Conservation (phyloP, 2,888 invertebrate species). For the Agrotis puta region DNA sequence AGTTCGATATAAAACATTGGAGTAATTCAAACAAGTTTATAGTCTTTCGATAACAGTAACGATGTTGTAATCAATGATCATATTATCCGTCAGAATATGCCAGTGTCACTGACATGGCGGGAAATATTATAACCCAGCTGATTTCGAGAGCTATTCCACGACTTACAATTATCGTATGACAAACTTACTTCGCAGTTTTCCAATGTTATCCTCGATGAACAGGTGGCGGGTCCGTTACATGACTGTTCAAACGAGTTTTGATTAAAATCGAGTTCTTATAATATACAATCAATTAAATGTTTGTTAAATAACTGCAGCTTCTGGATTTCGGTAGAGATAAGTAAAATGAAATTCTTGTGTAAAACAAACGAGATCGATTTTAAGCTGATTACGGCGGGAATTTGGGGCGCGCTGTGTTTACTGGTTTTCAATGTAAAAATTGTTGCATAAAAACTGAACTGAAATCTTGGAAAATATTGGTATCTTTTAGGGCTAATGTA, state of each 20-base stretch:
- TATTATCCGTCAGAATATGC: constrained; percentile 55
- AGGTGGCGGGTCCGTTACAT: constrained; percentile 80
- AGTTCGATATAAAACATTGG: constrained; percentile 35
- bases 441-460: constrained; percentile 12
- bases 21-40: constrained; percentile 50
- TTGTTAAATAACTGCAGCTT: constrained; percentile 52
- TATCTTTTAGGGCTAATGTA: not conserved
- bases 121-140: constrained; percentile 47
- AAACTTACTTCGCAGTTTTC: constrained; percentile 42
- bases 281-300: constrained; percentile 44
- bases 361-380: constrained; percentile 49
- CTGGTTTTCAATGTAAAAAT: constrained; percentile 28
- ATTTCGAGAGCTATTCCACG: constrained; percentile 30
- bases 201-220: constrained; percentile 70
- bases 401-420: constrained; percentile 36
- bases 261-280: constrained; percentile 68
- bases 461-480: not conserved
- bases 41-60: constrained; percentile 53
- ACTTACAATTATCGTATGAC: too few relatives aligned
- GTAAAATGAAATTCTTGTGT: constrained; percentile 37
- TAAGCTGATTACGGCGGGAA: constrained; percentile 29
- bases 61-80: constrained; percentile 68
- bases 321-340: constrained; percentile 43
- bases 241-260: constrained; percentile 72
- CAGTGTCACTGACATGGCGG: constrained; percentile 70